These are phyloP conservation scores for Taeniopygia guttata DNA, from an alignment of 2,797 vertebrate species.

Conservation along the genomic window DNA sequence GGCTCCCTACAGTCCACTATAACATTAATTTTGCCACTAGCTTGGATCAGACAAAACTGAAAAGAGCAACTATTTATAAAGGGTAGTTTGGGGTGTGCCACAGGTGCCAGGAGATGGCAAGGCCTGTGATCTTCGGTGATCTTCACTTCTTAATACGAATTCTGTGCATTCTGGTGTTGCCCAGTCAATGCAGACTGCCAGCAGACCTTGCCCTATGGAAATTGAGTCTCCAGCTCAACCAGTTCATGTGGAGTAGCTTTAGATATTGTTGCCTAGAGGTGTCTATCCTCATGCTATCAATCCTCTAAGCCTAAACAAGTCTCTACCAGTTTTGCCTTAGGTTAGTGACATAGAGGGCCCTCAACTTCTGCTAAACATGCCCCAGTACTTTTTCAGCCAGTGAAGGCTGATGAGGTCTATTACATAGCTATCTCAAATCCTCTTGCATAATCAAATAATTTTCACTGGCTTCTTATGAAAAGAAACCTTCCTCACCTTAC, in stretches of 20 bases:
- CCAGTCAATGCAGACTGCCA: background rate
- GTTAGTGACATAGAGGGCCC: background rate
- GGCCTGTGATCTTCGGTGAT: background rate
- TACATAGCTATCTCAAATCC: background rate
- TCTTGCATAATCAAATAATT: background rate
- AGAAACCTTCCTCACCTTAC: background rate
- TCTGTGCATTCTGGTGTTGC: background rate
- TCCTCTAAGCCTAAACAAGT: background rate
- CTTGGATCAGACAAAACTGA: background rate
- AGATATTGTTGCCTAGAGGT: background rate
- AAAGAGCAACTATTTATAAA: background rate
- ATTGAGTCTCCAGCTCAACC: background rate
- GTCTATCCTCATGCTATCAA: background rate
- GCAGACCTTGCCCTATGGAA: background rate
- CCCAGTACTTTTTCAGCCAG: background rate
- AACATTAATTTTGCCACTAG: background rate
- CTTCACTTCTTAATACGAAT: background rate
- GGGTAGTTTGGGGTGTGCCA: background rate
- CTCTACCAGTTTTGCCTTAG: background rate
- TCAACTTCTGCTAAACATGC: background rate
- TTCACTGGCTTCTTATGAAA: background rate
- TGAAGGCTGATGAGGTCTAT: background rate
- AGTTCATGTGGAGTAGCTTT: background rate
- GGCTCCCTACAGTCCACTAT: background rate
- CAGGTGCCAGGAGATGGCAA: accelerated